Evolutionary conservation across 2,888 invertebrate species (phyloP).

Genomic region (Erpobdella octoculata): DNA sequence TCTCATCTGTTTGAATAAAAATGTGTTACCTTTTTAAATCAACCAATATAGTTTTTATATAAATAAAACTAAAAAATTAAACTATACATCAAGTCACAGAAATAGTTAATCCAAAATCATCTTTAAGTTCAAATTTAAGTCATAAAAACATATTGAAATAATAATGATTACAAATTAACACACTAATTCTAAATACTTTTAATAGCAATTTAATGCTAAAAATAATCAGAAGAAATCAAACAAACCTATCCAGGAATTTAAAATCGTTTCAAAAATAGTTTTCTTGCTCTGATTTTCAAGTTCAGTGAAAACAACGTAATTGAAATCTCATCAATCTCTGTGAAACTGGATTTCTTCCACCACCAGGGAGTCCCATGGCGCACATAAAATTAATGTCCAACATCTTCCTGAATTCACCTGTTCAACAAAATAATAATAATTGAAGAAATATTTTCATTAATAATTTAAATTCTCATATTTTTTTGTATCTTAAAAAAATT

Average conservation of each 20-base stretch:
- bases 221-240: constrained; percentile 12
- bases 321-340: constrained; percentile 67
- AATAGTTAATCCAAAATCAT: too few species aligned
- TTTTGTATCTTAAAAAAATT: background rate
- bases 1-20: background rate
- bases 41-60: too few species aligned
- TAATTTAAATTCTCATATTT: background rate
- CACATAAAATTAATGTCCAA: constrained; percentile 67
- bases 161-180: too few species aligned
- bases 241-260: constrained; percentile 62
- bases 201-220: background rate
- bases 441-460: too few species aligned
- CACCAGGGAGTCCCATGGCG: constrained; percentile 74
- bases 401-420: constrained; percentile 61
- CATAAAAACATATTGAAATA: too few species aligned
- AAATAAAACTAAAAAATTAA: too few species aligned
- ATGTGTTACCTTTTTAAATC: too few species aligned
- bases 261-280: constrained; percentile 65
- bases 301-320: constrained; percentile 69
- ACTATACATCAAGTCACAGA: too few species aligned
- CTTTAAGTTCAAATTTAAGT: too few species aligned
- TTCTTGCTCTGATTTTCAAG: constrained; percentile 66
- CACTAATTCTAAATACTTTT: too few species aligned
- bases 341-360: constrained; percentile 71
- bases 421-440: constrained; percentile 17